phyloP scores from a whole-genome alignment of 37 sponge, comb jelly and placozoan species.

The Chondrilla cf. caribensis region DNA sequence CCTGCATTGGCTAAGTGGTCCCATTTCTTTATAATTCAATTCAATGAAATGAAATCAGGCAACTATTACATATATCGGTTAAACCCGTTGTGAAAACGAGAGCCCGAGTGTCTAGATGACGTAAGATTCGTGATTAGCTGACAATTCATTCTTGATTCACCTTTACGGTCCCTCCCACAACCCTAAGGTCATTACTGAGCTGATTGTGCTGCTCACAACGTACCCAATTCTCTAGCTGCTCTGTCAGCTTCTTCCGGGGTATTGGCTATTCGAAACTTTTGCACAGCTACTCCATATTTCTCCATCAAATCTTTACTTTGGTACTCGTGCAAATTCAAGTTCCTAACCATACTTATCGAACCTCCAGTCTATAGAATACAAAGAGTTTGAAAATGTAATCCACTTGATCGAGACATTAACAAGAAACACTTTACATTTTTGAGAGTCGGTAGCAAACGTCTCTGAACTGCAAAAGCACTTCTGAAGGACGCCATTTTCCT shows the following conservation, averaged over 20 bases:
- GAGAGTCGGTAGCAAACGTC: not conserved
- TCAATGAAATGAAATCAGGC: too few species aligned
- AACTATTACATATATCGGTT: too few species aligned
- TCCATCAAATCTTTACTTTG: constrained; percentile 94
- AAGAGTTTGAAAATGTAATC: too few species aligned
- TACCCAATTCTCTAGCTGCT: constrained; percentile 62
- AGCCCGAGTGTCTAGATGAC: too few species aligned
- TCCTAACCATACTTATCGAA: constrained; percentile 43
- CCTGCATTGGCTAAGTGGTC: too few species aligned
- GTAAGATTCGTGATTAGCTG: too few species aligned
- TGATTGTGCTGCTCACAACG: constrained; percentile 3
- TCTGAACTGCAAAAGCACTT: not conserved
- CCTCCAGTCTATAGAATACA: not conserved
- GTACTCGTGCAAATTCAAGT: constrained; percentile 89
- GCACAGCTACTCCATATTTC: constrained; percentile 74
- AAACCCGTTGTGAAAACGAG: too few species aligned
- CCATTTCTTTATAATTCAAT: too few species aligned
- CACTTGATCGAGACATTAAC: too few species aligned
- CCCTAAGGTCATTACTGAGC: too few species aligned
- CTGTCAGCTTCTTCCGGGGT: constrained; percentile 64
- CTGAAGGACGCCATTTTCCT: constrained; percentile 1
- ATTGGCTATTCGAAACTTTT: constrained; percentile 68
- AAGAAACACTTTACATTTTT: not conserved
- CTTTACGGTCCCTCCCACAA: too few species aligned
- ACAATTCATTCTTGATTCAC: too few species aligned